These are phyloP conservation scores for Trypoxylus dichotomus DNA, from an alignment of 1,140 invertebrate species.

Conservation along the genomic window DNA sequence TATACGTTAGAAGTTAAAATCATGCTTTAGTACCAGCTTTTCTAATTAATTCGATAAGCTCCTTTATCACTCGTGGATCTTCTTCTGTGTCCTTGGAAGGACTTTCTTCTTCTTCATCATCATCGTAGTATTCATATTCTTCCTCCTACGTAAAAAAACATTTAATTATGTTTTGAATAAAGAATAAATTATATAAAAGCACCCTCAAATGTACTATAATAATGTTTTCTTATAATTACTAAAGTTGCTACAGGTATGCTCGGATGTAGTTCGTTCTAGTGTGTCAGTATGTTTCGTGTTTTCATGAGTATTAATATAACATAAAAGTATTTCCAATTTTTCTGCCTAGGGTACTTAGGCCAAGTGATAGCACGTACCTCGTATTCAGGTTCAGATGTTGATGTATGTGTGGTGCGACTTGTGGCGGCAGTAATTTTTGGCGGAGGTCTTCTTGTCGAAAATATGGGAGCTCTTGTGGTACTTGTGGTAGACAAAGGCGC, in stretches of 20 bases:
- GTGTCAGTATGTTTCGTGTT: no score
- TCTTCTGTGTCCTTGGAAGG: conserved; percentile 60
- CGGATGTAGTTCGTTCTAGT: no score
- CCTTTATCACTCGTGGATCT: conserved; percentile 82
- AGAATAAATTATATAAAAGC: no score
- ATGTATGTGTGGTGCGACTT: conserved; percentile 48
- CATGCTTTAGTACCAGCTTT: conserved; percentile 63
- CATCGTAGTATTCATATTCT: conserved; percentile 68
- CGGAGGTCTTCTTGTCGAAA: conserved; percentile 47
- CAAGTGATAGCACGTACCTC: conserved; percentile 32
- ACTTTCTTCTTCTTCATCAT: conserved; percentile 50
- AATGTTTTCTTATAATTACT: no score
- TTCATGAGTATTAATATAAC: no score
- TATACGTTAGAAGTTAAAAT: conserved; percentile 24
- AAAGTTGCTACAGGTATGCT: no score
- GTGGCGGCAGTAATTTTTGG: conserved; percentile 52
- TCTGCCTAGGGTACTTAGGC: no score
- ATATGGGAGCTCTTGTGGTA: conserved; percentile 45
- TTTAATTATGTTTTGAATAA: no score
- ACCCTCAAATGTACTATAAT: no score
- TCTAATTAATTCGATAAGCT: conserved; percentile 80
- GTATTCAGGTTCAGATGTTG: conserved; percentile 43
- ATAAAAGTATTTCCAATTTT: no score
- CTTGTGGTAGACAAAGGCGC: conserved; percentile 56
- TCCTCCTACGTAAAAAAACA: conserved; percentile 56